Evolutionary conservation across 2,113 vertebrate genomes (phyloP).

Genomic region (Clarias batrachus): DNA sequence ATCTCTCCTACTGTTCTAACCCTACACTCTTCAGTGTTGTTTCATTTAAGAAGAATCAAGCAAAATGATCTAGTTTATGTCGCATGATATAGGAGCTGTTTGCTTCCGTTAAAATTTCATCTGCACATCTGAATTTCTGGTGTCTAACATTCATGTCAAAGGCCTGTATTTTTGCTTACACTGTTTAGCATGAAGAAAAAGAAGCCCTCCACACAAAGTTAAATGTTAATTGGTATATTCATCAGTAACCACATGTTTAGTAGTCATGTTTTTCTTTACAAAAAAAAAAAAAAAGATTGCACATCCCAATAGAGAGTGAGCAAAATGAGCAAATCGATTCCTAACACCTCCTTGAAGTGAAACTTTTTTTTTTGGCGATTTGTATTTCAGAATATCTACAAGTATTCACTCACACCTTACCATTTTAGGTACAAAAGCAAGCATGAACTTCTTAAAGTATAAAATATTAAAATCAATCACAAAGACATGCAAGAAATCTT

Average conservation of each 20-base stretch:
- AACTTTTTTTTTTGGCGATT: conserved; percentile 17
- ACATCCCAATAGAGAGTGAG: conserved; percentile 19
- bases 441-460: conserved; percentile 22
- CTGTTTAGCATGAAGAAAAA: background rate
- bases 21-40: background rate
- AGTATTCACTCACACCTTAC: conserved; percentile 7
- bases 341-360: conserved; percentile 37
- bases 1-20: background rate
- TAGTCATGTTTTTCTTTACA: conserved; percentile 12
- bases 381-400: conserved; percentile 17
- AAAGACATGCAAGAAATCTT: conserved; percentile 56
- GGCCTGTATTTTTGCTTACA: background rate
- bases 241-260: conserved; percentile 33
- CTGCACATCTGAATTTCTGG: background rate
- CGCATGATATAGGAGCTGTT: background rate
- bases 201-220: conserved; percentile 65
- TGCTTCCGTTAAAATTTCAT: background rate
- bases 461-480: conserved; percentile 44
- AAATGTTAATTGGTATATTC: conserved; percentile 42
- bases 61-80: background rate
- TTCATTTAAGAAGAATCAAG: background rate
- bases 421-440: conserved; percentile 30
- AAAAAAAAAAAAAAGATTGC: conserved; percentile 21
- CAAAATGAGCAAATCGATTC: conserved; percentile 26
- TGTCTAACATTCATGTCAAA: conserved; percentile 65